Conservation (phyloP, 2,797 vertebrate species). For the Syndactyla subalaris region DNA sequence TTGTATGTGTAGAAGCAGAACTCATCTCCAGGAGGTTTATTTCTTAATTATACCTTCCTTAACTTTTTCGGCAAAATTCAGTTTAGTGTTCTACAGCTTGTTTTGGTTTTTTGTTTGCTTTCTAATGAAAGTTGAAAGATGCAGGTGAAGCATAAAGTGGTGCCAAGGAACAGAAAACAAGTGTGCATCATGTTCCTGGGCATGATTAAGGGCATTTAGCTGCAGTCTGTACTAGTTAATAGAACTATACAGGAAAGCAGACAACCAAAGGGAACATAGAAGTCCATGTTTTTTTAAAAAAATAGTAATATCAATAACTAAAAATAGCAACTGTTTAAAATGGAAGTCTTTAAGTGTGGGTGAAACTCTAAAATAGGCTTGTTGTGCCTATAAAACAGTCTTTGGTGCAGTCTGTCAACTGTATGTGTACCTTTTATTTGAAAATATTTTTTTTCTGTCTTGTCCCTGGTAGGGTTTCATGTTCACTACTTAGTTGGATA, state of each 20-base stretch:
- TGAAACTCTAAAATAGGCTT: not conserved
- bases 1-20: rapidly evolving
- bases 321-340: not conserved
- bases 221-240: not conserved
- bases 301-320: not conserved
- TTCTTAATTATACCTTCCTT: not conserved
- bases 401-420: not conserved
- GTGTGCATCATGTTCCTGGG: not conserved
- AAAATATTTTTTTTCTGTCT: not conserved
- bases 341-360: not conserved
- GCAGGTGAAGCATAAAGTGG: not conserved
- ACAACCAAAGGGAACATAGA: not conserved
- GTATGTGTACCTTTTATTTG: not conserved
- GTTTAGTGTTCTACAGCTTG: not conserved
- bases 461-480: not conserved
- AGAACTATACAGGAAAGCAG: not conserved
- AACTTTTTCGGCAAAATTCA: not conserved
- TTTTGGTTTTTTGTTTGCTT: not conserved
- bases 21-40: not conserved
- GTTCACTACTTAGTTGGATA: not conserved
- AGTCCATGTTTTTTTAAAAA: not conserved
- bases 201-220: not conserved
- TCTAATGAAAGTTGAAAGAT: not conserved
- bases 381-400: not conserved
- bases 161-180: not conserved